These are phyloP conservation scores for Brienomyrus brachyistius DNA, from an alignment of 2,113 vertebrate species.

Conservation along the genomic window DNA sequence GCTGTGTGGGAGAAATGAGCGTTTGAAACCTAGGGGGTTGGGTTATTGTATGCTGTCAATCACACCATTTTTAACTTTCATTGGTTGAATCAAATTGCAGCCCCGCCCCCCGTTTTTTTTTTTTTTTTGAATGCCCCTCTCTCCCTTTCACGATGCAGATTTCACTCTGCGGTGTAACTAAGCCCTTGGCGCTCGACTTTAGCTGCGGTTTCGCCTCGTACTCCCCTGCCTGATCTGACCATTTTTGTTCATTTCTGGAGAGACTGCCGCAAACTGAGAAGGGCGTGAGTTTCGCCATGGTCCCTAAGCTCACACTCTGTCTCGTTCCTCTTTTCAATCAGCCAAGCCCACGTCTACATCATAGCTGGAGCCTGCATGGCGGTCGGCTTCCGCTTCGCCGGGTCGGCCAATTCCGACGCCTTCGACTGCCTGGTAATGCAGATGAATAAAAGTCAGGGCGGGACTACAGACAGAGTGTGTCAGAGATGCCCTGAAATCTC, in stretches of 20 bases:
- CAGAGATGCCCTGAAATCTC: background rate
- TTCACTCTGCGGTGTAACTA: background rate
- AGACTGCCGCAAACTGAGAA: background rate
- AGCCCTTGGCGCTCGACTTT: background rate
- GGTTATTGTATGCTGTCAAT: background rate
- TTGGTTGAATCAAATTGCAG: background rate
- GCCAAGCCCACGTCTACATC: conserved; percentile 95
- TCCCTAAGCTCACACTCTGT: background rate
- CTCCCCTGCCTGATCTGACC: background rate
- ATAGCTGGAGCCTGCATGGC: conserved; percentile 91
- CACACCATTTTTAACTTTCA: background rate
- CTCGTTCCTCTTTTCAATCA: conserved; percentile 41
- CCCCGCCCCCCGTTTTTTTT: background rate
- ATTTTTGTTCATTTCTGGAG: background rate
- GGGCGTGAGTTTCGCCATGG: background rate
- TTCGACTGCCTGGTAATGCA: conserved; percentile 82
- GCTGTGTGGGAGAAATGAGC: background rate
- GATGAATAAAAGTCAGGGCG: conserved; percentile 20
- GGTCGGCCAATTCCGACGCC: conserved; percentile 87
- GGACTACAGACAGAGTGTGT: no score
- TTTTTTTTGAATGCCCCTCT: background rate
- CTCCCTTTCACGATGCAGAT: background rate
- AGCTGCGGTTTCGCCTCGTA: background rate
- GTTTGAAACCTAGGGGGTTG: background rate
- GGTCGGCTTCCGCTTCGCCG: conserved; percentile 90